These are phyloP conservation scores for Norana najaformis DNA, from an alignment of 2,888 invertebrate genomes.

Conservation along the genomic window DNA sequence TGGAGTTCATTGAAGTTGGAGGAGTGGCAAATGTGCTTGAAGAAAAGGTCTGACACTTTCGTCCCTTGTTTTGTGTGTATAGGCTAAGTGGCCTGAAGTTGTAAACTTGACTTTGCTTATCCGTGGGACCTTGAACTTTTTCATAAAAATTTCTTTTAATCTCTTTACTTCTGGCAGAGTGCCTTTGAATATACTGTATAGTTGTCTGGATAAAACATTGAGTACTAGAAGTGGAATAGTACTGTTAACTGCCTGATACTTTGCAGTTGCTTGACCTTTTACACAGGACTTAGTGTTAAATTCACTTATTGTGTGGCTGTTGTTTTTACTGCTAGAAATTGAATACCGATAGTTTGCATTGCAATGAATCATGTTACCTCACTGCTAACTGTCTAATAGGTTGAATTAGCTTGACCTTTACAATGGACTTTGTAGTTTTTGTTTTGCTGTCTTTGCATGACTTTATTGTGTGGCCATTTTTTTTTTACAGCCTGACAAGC, in stretches of 20 bases:
- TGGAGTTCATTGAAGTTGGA: slow-evolving; percentile 82
- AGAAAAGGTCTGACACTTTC: slow-evolving; percentile 72
- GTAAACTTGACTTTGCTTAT: not conserved
- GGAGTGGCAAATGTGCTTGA: slow-evolving; percentile 82
- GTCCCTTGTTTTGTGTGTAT: no score
- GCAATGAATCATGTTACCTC: no score
- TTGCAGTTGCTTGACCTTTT: no score
- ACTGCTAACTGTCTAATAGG: not conserved
- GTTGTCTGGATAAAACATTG: not conserved
- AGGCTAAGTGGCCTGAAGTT: not conserved
- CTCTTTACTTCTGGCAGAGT: not conserved
- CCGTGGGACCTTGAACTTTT: not conserved
- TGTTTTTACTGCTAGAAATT: no score
- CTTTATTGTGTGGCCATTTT: not conserved
- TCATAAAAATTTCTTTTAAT: not conserved
- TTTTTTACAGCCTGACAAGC: slow-evolving; percentile 78
- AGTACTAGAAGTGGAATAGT: not conserved
- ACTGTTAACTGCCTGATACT: not conserved
- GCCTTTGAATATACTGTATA: not conserved
- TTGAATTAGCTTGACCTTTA: no score
- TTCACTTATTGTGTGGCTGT: no score
- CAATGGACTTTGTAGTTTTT: not conserved
- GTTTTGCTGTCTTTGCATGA: not conserved
- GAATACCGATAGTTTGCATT: no score
- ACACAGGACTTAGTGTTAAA: no score